These are phyloP conservation scores for Clusia tigrina DNA, from an alignment of 2,888 invertebrate species.

Conservation along the genomic window DNA sequence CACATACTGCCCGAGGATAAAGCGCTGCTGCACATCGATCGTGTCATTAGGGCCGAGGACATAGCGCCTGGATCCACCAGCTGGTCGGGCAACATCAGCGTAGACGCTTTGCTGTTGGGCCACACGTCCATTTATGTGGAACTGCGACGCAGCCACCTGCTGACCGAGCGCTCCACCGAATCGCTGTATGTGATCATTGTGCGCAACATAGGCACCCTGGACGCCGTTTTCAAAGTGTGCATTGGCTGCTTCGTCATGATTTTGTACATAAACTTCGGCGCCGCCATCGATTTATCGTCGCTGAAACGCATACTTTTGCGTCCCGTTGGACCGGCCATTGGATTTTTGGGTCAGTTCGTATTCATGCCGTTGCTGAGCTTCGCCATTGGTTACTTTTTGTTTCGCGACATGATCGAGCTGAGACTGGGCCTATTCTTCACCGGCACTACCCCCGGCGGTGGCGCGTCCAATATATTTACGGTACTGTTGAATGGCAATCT, in stretches of 20 bases:
- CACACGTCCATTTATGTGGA: conserved; percentile 43
- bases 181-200: conserved; percentile 67
- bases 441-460: conserved; percentile 87
- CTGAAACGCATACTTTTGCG: conserved; percentile 71
- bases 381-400: conserved; percentile 72
- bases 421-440: conserved; percentile 85
- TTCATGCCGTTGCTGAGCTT: conserved; percentile 84
- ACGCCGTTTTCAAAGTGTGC: conserved; percentile 74
- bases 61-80: conserved; percentile 18
- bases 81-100: conserved; percentile 38
- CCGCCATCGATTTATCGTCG: conserved; percentile 79
- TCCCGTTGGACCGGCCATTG: conserved; percentile 81
- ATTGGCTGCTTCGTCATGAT: conserved; percentile 77
- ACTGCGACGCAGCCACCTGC: conserved; percentile 28
- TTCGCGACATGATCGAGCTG: conserved; percentile 72
- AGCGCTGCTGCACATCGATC: conserved; percentile 36
- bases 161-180: conserved; percentile 46
- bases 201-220: conserved; percentile 70
- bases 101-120: conserved; percentile 45
- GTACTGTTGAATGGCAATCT: conserved; percentile 88
- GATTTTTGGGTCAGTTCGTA: conserved; percentile 79
- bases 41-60: conserved; percentile 39
- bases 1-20: conserved; percentile 37
- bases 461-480: conserved; percentile 94
- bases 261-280: conserved; percentile 87